These are phyloP conservation scores for Phyllotreta cruciferae DNA, from an alignment of 2,888 invertebrate species.

Conservation along the genomic window DNA sequence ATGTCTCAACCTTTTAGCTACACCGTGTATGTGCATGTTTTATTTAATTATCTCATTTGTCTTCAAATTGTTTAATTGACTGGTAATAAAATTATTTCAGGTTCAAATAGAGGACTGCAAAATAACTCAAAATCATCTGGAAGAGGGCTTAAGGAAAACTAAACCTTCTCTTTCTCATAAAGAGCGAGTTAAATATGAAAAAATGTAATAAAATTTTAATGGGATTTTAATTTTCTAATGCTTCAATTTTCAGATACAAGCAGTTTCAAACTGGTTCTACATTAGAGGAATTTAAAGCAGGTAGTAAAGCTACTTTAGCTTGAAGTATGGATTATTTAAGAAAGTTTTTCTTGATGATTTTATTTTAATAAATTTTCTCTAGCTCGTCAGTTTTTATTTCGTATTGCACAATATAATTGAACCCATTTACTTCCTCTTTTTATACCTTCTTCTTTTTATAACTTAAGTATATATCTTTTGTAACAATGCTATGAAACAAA, in stretches of 20 bases:
- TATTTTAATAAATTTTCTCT: too few relatives aligned
- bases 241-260: slow-evolving; percentile 35
- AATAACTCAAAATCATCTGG: slow-evolving; percentile 69
- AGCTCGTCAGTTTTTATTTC: too few relatives aligned
- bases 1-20: too few relatives aligned
- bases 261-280: slow-evolving; percentile 1
- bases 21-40: too few relatives aligned
- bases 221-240: too few relatives aligned
- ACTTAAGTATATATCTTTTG: too few relatives aligned
- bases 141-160: slow-evolving; percentile 72
- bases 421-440: neutral
- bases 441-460: too few relatives aligned
- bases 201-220: slow-evolving; percentile 67
- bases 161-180: slow-evolving; percentile 77
- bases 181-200: slow-evolving; percentile 76
- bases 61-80: neutral
- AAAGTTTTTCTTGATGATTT: neutral
- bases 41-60: too few relatives aligned
- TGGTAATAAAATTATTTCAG: slow-evolving; percentile 31
- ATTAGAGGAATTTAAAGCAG: too few relatives aligned
- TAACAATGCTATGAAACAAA: too few relatives aligned
- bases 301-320: too few relatives aligned
- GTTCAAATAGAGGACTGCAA: slow-evolving; percentile 25
- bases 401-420: too few relatives aligned
- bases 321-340: neutral